Conservation (phyloP, 2,888 invertebrate genomes). For the Cephus pygmeus region DNA sequence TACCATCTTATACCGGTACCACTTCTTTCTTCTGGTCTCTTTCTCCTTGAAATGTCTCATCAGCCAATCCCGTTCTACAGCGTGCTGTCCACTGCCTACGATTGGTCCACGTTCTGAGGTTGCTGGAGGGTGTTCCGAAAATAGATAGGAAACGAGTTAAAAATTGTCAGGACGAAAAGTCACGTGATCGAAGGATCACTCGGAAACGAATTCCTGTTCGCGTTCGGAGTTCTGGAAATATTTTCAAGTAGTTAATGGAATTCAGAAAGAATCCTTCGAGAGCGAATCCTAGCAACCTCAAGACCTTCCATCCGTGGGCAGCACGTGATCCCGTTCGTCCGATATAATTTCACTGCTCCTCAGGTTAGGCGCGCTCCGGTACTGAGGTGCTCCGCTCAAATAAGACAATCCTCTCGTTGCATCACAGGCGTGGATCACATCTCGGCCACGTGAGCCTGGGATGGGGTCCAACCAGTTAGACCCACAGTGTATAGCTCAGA, state of each 20-base stretch:
- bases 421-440: conserved; percentile 61
- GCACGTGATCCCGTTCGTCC: conserved; percentile 10
- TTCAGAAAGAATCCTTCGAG: background rate
- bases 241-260: background rate
- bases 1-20: background rate
- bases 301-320: background rate
- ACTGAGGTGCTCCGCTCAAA: conserved; percentile 6
- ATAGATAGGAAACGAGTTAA: background rate
- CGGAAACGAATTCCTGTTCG: background rate
- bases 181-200: background rate
- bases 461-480: conserved; percentile 5
- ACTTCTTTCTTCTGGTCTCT: background rate
- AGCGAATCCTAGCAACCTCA: background rate
- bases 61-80: background rate
- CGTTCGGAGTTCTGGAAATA: background rate
- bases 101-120: background rate
- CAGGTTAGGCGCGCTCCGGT: conserved; percentile 10
- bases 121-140: background rate
- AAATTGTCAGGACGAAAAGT: background rate
- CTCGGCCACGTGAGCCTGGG: conserved; percentile 51
- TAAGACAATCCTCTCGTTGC: conserved; percentile 44
- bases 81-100: background rate
- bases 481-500: background rate
- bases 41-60: background rate
- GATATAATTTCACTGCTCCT: conserved; percentile 22